phyloP scores from a whole-genome alignment of 2,888 invertebrate genomes.

The Mayetiola destructor region DNA sequence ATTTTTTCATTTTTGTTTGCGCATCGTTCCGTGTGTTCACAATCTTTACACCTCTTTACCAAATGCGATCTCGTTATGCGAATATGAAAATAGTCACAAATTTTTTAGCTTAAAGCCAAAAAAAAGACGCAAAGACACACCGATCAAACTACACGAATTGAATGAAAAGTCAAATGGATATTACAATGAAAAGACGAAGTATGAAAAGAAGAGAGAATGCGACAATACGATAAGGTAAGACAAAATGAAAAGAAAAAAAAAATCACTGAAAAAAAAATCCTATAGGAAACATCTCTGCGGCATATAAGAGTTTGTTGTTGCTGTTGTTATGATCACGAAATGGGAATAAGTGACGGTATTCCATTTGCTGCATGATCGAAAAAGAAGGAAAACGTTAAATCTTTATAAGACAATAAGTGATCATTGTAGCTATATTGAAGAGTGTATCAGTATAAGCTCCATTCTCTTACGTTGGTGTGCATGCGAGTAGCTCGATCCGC shows the following conservation, averaged over 20 bases:
- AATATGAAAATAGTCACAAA: no score
- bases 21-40: slow-evolving; percentile 4
- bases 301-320: slow-evolving; percentile 1
- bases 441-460: slow-evolving; percentile 1
- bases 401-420: not conserved
- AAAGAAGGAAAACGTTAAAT: not conserved
- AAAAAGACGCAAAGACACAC: no score
- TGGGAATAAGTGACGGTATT: not conserved
- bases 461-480: not conserved
- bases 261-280: not conserved
- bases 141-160: no score
- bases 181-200: no score
- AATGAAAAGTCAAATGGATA: no score
- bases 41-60: slow-evolving; percentile 12
- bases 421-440: not conserved
- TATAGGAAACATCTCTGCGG: slow-evolving; percentile 8
- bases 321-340: not conserved
- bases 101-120: no score
- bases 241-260: not conserved
- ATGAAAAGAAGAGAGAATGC: no score
- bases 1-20: slow-evolving; percentile 3
- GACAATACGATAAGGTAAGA: no score
- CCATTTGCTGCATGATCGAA: not conserved
- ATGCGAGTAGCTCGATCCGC: not conserved
- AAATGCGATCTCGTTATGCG: not conserved